Conservation (phyloP, 2,797 vertebrate genomes). For the Leptodactylus fallax region DNA sequence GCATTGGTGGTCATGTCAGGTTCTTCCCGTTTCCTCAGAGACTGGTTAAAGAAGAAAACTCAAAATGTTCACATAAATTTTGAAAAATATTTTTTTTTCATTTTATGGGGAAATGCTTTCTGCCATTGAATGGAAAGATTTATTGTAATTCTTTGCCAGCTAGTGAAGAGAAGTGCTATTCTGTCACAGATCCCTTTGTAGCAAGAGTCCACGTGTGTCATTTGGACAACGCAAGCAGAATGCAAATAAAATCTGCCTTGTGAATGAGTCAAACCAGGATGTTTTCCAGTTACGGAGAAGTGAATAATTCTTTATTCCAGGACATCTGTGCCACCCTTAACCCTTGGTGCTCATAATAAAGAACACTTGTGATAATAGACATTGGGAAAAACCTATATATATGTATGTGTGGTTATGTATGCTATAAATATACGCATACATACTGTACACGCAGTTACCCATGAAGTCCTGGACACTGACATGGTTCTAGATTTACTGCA, state of each 20-base stretch:
- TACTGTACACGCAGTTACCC: too few relatives aligned
- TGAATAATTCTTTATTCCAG: slow-evolving; percentile 33
- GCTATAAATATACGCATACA: too few relatives aligned
- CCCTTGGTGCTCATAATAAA: neutral
- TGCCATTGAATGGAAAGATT: neutral
- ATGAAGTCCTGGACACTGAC: too few relatives aligned
- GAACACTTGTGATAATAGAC: neutral
- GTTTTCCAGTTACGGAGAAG: slow-evolving; percentile 44
- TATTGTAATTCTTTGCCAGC: neutral
- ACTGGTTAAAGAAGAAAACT: too few relatives aligned
- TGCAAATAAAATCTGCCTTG: slow-evolving; percentile 43
- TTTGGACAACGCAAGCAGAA: slow-evolving; percentile 44
- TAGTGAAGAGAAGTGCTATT: neutral
- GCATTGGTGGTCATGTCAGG: too few relatives aligned
- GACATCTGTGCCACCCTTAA: slow-evolving; percentile 44
- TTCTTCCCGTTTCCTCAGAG: too few relatives aligned
- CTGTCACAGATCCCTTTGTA: slow-evolving; percentile 7
- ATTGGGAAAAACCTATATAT: neutral
- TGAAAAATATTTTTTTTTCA: too few relatives aligned
- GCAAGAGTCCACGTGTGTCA: slow-evolving; percentile 29
- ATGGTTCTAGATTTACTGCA: too few relatives aligned
- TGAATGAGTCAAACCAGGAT: slow-evolving; percentile 35
- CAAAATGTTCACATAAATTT: too few relatives aligned
- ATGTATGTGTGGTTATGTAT: too few relatives aligned
- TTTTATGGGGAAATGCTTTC: neutral